These are phyloP conservation scores for Danio kyathit DNA, from an alignment of 2,797 vertebrate species.

Conservation along the genomic window DNA sequence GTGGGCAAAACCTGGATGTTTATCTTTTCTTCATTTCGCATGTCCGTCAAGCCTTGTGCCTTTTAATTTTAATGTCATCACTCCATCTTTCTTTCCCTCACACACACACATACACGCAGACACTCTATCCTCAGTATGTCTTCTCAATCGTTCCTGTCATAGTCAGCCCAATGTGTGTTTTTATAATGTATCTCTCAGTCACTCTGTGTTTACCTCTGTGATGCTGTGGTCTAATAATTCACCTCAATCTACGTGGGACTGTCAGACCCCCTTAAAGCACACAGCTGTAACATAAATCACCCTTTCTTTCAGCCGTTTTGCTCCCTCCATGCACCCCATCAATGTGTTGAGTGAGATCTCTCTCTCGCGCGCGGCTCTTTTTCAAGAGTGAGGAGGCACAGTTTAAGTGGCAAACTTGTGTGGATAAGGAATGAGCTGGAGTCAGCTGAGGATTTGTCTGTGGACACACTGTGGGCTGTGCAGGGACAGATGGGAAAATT, in stretches of 20 bases:
- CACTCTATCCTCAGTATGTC: conserved; percentile 36
- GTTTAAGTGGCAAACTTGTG: conserved; percentile 30
- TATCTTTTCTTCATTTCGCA: background rate
- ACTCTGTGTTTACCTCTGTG: conserved; percentile 58
- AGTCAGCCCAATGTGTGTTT: conserved; percentile 56
- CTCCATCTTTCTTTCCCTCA: conserved; percentile 8
- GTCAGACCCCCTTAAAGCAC: conserved; percentile 52
- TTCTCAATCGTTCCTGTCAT: conserved; percentile 45
- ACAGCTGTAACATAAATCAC: conserved; percentile 53
- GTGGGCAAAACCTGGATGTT: conserved; percentile 1
- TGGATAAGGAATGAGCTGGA: conserved; percentile 16
- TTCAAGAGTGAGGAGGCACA: conserved; percentile 26
- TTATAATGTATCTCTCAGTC: conserved; percentile 57
- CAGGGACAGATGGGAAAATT: conserved; percentile 17
- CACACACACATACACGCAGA: background rate
- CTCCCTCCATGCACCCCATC: conserved; percentile 33
- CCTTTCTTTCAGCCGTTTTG: conserved; percentile 22
- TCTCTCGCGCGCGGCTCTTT: conserved; percentile 28
- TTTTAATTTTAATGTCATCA: conserved; percentile 24
- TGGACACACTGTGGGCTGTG: background rate
- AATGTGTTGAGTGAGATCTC: conserved; percentile 44
- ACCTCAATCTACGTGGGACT: conserved; percentile 46
- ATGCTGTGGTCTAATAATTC: conserved; percentile 56
- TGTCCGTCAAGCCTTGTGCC: background rate
- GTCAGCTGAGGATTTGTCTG: conserved; percentile 12